A percentile compares a stretch with the other conserved stretches of the same genome.
These are phyloP conservation scores for Pelodytes ibericus DNA, from an alignment of 2,797 vertebrate species.

Conservation along the genomic window DNA sequence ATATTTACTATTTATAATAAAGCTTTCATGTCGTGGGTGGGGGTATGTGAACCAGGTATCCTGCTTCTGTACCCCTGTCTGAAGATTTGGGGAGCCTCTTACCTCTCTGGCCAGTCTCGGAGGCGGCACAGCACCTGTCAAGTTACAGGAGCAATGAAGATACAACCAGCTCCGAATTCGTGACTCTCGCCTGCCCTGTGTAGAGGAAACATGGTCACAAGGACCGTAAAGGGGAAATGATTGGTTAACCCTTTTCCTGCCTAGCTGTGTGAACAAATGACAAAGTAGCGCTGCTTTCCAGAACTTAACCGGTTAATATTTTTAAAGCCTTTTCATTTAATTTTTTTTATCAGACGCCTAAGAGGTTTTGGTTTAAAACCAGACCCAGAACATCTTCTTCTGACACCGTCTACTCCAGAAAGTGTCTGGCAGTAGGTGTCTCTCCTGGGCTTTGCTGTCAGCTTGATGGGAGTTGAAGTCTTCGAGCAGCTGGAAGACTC, in stretches of 20 bases:
- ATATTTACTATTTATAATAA: too few species aligned
- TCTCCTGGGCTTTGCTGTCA: too few species aligned
- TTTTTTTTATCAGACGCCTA: not conserved
- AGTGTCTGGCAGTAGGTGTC: too few species aligned
- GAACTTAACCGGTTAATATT: not conserved
- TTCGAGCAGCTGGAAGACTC: too few species aligned
- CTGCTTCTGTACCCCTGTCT: too few species aligned
- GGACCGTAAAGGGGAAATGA: slow-evolving; percentile 40
- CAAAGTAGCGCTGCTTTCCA: too few species aligned
- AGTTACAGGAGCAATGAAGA: not conserved
- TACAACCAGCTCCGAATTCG: slow-evolving; percentile 5
- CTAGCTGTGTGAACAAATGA: not conserved
- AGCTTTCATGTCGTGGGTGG: too few species aligned
- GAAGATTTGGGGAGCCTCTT: not conserved
- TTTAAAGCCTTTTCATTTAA: not conserved
- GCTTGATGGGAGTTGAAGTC: too few species aligned
- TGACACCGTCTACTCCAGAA: too few species aligned
- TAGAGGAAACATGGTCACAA: slow-evolving; percentile 36
- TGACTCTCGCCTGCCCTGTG: not conserved
- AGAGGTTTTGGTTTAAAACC: not conserved
- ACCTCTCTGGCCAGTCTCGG: slow-evolving; percentile 5
- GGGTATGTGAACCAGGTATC: too few species aligned
- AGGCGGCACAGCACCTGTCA: not conserved
- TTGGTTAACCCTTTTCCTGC: slow-evolving; percentile 49
- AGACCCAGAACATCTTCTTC: not conserved